A percentile compares a stretch with the other conserved stretches of the same genome.
phyloP scores from a whole-genome alignment of 2,797 vertebrate genomes.

The Echeneis naucrates region DNA sequence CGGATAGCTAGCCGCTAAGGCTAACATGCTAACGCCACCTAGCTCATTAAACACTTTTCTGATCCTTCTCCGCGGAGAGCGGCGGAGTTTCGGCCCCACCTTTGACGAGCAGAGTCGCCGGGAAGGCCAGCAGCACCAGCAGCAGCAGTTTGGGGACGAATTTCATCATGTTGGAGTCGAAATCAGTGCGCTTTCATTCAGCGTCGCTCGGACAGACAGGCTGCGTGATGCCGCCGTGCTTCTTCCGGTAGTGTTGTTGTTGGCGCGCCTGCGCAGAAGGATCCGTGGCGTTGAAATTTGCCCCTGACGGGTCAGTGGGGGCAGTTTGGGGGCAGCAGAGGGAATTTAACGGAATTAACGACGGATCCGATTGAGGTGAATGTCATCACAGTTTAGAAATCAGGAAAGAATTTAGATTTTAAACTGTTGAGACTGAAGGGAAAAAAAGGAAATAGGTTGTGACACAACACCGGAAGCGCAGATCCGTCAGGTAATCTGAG shows the following conservation, averaged over 20 bases:
- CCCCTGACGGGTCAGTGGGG: no score
- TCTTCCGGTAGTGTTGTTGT: no score
- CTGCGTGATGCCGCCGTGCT: background rate
- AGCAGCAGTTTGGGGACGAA: slow-evolving; percentile 81
- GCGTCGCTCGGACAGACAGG: slow-evolving; percentile 11
- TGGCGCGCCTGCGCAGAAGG: slow-evolving; percentile 46
- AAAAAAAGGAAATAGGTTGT: no score
- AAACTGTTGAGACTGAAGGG: background rate
- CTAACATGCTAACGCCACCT: background rate
- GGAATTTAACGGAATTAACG: no score
- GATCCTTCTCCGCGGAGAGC: rapidly evolving
- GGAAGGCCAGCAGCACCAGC: slow-evolving; percentile 78
- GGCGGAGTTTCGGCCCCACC: slow-evolving; percentile 48
- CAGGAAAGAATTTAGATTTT: background rate
- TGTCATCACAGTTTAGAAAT: no score
- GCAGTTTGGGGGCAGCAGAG: no score
- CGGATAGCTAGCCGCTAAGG: slow-evolving; percentile 59
- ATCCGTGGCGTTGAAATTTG: rapidly evolving
- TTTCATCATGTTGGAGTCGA: slow-evolving; percentile 70
- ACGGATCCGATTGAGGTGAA: background rate
- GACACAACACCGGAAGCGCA: no score
- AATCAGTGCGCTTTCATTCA: slow-evolving; percentile 63
- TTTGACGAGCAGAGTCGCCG: slow-evolving; percentile 71
- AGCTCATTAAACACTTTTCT: rapidly evolving
- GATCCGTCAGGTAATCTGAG: no score